Evolutionary conservation across 1,140 invertebrate species (phyloP), one percentile per base, ranked within the genome.

Genomic region (Papilio polytes): DNA sequence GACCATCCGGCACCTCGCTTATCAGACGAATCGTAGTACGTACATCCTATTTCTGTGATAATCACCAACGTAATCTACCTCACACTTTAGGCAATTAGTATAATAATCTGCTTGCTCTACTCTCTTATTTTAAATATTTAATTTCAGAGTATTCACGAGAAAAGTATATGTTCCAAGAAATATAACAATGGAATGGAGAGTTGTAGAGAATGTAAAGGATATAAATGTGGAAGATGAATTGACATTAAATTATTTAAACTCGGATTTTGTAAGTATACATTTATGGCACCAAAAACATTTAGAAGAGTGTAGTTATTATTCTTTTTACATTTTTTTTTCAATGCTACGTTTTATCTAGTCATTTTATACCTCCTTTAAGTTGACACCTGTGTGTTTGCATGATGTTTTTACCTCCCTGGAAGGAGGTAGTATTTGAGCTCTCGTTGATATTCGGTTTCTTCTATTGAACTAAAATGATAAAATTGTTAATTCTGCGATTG

Each of bases 71-170:
- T 56, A 20, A 8, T 56, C 7, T 18, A 56, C 6, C 8, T n/a
- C 53, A 56, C 53, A 56, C 53, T 18, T 56, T 56, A 4, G 2
- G 53, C 53, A 18, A 56, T 56, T n/a, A 56, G 6, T 18, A 8
- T 56, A 36, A 36, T 56, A 56, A n/a, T 56, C 20, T n/a, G 48
- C 18, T 56, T 18, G 53, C 53, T 56, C 15, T n/a, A 56, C 8
- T 36, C 36, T 77, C 48, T n/a, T 72, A 77, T 22, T 63, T 9
- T n/a, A 22, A 53, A 22, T 53, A 26, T 2, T 8, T 77, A 36
- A 77, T 91, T 91, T 80, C 85, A 92, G 91, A 53, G 84, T 92
- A 31, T 80, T 93, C 26, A 86, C 88, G 41, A 86, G 88, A 84
- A 91, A 89, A 82, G 81, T 92, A 20, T 88, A 88, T 70, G 74